A percentile compares a stretch with the other conserved stretches of the same genome.
phyloP scores from a whole-genome alignment of 2,113 vertebrate genomes.

The Dasypus novemcinctus region DNA sequence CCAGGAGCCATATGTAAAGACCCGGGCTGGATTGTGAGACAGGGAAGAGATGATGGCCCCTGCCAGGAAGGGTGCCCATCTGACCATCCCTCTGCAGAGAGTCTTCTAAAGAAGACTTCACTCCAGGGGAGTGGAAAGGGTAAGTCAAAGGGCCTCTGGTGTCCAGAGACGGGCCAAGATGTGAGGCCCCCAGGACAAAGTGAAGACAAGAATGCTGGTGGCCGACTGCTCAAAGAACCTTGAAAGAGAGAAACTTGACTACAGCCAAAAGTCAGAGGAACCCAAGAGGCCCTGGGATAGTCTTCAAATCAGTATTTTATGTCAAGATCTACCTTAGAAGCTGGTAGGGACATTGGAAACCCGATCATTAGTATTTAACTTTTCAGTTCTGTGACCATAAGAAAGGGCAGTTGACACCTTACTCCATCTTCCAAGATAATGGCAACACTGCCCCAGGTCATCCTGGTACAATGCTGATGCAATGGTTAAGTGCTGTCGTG shows the following conservation, averaged over 20 bases:
- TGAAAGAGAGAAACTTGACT: neutral
- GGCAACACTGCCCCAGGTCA: accelerated
- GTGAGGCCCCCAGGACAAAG: neutral
- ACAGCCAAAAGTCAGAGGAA: accelerated
- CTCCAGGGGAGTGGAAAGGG: too few relatives aligned
- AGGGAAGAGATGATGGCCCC: neutral
- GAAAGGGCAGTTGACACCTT: accelerated
- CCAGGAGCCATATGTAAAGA: accelerated
- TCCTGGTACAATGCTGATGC: accelerated
- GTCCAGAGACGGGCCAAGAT: neutral
- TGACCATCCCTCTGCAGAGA: neutral
- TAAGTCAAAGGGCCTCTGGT: neutral
- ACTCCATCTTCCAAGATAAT: neutral
- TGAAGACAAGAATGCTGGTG: neutral
- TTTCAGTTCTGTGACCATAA: neutral
- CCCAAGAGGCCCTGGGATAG: neutral
- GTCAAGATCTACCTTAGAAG: neutral
- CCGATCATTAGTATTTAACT: constrained; percentile 36
- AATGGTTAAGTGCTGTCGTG: neutral
- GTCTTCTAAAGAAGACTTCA: neutral
- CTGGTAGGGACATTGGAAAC: neutral
- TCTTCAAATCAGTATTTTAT: neutral
- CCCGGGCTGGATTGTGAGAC: too few relatives aligned
- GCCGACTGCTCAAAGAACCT: neutral
- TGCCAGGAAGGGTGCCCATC: neutral